Base-by-base conservation (phyloP, 2,888 invertebrate genomes). In the Autographa gamma region DNA sequence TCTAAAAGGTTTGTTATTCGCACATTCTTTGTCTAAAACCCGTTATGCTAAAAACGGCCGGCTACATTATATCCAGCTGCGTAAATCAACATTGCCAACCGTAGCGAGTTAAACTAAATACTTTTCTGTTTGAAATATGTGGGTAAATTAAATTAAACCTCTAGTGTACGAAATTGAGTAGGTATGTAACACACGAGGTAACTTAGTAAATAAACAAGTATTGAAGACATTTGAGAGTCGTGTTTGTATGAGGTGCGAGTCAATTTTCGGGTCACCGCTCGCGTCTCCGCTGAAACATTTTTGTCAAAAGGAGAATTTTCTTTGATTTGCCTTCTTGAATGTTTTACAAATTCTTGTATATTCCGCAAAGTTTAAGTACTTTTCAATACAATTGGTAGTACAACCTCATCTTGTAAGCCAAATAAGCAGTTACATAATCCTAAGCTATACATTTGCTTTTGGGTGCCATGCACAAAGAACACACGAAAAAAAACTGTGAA, bases 261-360 rank as follows among this genome's bases (percentile, higher is more conserved):
- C 80, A 84, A 85, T 88, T 90, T 89, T 85, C 87, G 88, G 90
- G 91, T 90, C 90, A 88, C 84, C 79, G 90, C 88, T 76, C 88
- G 78, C 87, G 86, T 83, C 84, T 87, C 83, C 73, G 79, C 82
- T 82, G 81, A 86, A 90, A 90, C 86, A 84, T 85, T 88, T 85
- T 84, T 81, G 82, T 85, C 82, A 82, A 80, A 86, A 86, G 84
- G 82, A 88, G 85, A 87, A 87, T 88, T 79, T 77, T 83, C 83
- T 87, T 86, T 87, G 85, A 86, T 85, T 86, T 84, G 83, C 77
- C 84, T 87, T 77, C 78, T 80, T 74, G 65, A 73, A 81, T 81
- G 71, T 72, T 81, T 70, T 64, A 73, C 71, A 77, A 76, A 76
- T 77, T 76, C 74, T 70, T 60, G 63, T 63, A 68, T 63, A 72